Conservation (phyloP, 2,113 vertebrate genomes). For the Ophiodon elongatus region DNA sequence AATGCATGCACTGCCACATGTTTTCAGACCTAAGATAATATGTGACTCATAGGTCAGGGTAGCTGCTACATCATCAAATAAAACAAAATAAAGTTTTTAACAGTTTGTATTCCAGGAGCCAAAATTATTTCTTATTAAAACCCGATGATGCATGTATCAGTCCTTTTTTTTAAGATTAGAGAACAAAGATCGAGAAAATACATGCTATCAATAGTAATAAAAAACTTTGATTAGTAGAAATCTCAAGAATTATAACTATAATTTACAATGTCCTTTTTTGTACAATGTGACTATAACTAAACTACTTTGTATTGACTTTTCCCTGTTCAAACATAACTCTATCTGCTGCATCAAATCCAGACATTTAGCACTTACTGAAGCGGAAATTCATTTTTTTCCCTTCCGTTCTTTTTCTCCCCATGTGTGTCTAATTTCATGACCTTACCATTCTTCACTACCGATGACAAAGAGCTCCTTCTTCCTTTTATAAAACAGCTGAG, state of each 20-base stretch:
- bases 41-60: background rate
- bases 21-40: background rate
- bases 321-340: background rate
- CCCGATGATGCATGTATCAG: background rate
- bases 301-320: conserved; percentile 4
- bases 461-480: conserved; percentile 30
- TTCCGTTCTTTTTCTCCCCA: conserved; percentile 17
- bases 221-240: no score
- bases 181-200: background rate
- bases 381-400: background rate
- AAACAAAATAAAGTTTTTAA: background rate
- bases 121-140: background rate
- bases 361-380: conserved; percentile 6
- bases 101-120: background rate
- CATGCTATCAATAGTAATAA: background rate
- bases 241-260: background rate
- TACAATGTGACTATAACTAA: background rate
- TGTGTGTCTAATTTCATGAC: conserved; percentile 41
- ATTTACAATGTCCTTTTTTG: background rate
- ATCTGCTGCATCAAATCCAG: conserved; percentile 1
- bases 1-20: background rate
- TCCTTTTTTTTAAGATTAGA: background rate
- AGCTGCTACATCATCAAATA: background rate
- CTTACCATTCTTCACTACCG: conserved; percentile 15
- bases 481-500: conserved; percentile 37